These are phyloP conservation scores for Lymantria dispar DNA, from an alignment of 2,888 invertebrate species.

Conservation along the genomic window DNA sequence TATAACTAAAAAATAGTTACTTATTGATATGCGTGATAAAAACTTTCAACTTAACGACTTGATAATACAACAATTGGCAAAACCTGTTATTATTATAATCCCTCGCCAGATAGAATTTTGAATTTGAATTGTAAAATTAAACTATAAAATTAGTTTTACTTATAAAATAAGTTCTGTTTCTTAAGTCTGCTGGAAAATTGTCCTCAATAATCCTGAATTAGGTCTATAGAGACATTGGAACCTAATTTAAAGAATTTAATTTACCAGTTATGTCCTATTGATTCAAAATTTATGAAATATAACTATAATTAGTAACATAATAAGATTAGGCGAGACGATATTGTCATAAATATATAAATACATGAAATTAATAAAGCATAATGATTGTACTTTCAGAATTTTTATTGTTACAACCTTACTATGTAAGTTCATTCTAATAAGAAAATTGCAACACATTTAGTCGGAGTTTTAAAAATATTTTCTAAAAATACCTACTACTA, in stretches of 20 bases:
- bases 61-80: not conserved
- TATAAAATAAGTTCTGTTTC: conserved; percentile 66
- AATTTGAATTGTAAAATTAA: conserved; percentile 61
- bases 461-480: not conserved
- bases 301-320: conserved; percentile 81
- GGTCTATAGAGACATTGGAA: conserved; percentile 60
- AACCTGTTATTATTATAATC: conserved; percentile 32
- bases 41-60: not conserved
- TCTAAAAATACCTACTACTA: too few relatives aligned
- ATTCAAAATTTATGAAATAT: conserved; percentile 81
- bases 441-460: not conserved
- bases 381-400: conserved; percentile 76
- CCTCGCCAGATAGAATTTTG: conserved; percentile 70
- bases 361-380: conserved; percentile 84
- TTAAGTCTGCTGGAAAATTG: conserved; percentile 60
- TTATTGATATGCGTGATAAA: not conserved
- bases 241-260: conserved; percentile 72
- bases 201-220: conserved; percentile 60
- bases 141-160: conserved; percentile 54
- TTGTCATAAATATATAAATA: conserved; percentile 84
- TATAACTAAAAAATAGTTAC: conserved; percentile 32
- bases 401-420: conserved; percentile 49
- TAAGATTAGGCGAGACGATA: conserved; percentile 83
- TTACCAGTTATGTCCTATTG: conserved; percentile 80
- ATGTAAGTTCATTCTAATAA: not conserved